phyloP scores from a whole-genome alignment of 2,888 invertebrate species.

The Augochlorella aurata region DNA sequence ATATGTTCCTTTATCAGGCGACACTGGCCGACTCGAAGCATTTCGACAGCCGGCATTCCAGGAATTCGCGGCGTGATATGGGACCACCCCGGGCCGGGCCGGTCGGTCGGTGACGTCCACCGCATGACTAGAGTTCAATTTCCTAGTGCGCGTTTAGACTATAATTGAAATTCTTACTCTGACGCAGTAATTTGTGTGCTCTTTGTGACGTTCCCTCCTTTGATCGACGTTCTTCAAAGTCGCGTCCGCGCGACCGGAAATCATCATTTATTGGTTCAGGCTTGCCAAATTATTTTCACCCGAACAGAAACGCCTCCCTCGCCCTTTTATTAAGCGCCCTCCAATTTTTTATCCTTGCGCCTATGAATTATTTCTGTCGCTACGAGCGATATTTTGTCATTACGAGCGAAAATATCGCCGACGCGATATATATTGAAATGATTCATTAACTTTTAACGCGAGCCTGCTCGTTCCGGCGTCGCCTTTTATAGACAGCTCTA shows the following conservation, averaged over 20 bases:
- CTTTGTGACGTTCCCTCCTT: slow-evolving; percentile 58
- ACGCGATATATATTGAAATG: neutral
- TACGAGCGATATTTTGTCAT: too few species aligned
- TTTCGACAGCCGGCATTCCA: slow-evolving; percentile 35
- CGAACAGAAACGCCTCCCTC: too few species aligned
- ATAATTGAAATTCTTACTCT: slow-evolving; percentile 68
- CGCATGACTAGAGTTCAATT: slow-evolving; percentile 41
- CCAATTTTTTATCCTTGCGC: too few species aligned
- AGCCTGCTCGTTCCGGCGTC: neutral
- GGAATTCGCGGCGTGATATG: slow-evolving; percentile 42
- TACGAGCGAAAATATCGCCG: neutral
- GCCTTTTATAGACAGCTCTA: too few species aligned
- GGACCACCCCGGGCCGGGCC: too few species aligned
- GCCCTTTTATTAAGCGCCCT: too few species aligned
- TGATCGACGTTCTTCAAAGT: slow-evolving; percentile 63
- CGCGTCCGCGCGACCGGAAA: slow-evolving; percentile 48
- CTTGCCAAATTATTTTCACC: neutral
- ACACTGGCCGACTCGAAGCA: slow-evolving; percentile 17
- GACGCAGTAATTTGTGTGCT: slow-evolving; percentile 56
- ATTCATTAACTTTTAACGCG: neutral
- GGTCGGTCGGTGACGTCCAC: slow-evolving; percentile 44
- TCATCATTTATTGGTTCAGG: slow-evolving; percentile 53
- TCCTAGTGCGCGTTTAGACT: slow-evolving; percentile 36
- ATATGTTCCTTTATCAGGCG: slow-evolving; percentile 22
- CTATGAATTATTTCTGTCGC: too few species aligned